Conservation (phyloP, 2,113 vertebrate species). For the Meleagris gallopavo region DNA sequence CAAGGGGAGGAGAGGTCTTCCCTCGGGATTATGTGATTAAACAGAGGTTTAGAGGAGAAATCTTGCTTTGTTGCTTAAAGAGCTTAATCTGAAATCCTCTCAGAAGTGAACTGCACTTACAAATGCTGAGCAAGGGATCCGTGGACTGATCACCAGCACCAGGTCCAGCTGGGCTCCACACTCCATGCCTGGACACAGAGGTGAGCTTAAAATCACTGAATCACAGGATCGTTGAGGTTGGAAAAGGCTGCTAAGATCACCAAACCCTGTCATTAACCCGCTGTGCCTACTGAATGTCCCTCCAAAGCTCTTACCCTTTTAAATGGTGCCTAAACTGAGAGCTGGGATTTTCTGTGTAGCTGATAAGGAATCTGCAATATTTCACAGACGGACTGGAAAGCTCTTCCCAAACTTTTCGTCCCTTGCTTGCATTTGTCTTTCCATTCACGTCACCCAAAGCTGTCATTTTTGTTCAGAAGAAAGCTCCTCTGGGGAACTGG, state of each 20-base stretch:
- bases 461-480: neutral
- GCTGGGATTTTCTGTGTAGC: neutral
- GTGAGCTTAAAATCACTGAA: too few relatives aligned
- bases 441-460: neutral
- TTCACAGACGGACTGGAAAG: neutral
- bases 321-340: neutral
- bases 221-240: too few relatives aligned
- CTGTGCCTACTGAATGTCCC: neutral
- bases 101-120: neutral
- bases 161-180: fast-evolving
- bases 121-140: neutral
- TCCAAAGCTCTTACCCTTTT: neutral
- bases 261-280: too few relatives aligned
- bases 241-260: too few relatives aligned
- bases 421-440: neutral
- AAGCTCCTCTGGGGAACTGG: neutral
- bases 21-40: conserved; percentile 56
- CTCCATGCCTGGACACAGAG: neutral
- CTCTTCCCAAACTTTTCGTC: neutral
- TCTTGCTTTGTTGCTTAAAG: conserved; percentile 57
- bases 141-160: neutral
- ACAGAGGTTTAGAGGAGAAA: conserved; percentile 19
- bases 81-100: conserved; percentile 52
- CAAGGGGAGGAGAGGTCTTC: neutral
- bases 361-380: neutral